Evolutionary conservation across 2,113 vertebrate species (phyloP).

Genomic region (Apistogramma diplotaenia): DNA sequence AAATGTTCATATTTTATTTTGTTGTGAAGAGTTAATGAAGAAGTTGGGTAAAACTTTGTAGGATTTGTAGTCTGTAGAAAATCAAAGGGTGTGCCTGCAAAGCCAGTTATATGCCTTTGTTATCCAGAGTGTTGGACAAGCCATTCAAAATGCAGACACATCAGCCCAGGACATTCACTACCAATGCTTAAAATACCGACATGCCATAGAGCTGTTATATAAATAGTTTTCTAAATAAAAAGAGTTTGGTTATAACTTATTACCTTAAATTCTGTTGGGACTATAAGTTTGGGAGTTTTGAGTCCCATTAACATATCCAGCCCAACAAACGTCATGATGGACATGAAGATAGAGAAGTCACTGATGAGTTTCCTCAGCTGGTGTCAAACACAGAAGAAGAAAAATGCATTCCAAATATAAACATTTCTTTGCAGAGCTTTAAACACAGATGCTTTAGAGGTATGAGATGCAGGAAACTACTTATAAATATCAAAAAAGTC

Average conservation of each 20-base stretch:
- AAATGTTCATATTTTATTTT: neutral
- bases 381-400: neutral
- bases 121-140: neutral
- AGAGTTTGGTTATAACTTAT: neutral
- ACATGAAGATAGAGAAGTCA: constrained; percentile 96
- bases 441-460: neutral
- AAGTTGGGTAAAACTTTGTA: no score
- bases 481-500: neutral
- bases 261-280: constrained; percentile 89
- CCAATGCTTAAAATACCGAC: neutral
- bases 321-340: constrained; percentile 91
- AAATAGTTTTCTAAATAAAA: neutral
- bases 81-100: neutral
- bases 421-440: neutral
- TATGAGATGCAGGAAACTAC: neutral
- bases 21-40: neutral
- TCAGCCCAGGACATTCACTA: neutral
- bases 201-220: neutral
- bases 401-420: neutral
- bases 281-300: constrained; percentile 90
- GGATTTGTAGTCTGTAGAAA: neutral
- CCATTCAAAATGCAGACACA: neutral
- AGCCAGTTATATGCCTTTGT: neutral
- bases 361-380: constrained; percentile 93
- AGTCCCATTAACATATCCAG: constrained; percentile 88